These are phyloP conservation scores for Polydrusus pterygomalis DNA, from an alignment of 2,888 invertebrate species.

Conservation along the genomic window DNA sequence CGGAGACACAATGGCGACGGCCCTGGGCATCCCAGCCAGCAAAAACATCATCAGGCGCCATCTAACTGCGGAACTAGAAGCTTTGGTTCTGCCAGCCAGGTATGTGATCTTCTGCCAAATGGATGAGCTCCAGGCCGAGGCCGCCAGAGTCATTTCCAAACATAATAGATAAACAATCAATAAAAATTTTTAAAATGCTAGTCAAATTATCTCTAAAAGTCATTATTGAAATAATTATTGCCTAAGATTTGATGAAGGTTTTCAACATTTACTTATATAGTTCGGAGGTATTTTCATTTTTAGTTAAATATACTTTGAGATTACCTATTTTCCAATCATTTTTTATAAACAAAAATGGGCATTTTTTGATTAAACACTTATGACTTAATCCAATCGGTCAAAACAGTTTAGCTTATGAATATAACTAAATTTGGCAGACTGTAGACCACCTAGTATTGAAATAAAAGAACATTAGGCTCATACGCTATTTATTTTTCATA, in stretches of 20 bases:
- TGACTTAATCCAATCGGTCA: too few relatives aligned
- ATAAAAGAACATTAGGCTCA: too few relatives aligned
- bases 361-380: too few relatives aligned
- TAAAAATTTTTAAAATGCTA: conserved; percentile 29
- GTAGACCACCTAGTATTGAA: too few relatives aligned
- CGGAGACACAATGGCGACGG: conserved; percentile 95
- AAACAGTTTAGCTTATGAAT: too few relatives aligned
- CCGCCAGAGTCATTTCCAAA: conserved; percentile 81
- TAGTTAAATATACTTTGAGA: too few relatives aligned
- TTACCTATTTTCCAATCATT: background rate
- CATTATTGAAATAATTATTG: conserved; percentile 1
- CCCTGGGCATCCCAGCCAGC: conserved; percentile 92
- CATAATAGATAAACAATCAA: conserved; percentile 72
- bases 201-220: too few relatives aligned
- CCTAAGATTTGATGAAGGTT: conserved; percentile 27
- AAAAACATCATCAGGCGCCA: conserved; percentile 95
- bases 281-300: too few relatives aligned
- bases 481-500: too few relatives aligned
- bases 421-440: too few relatives aligned
- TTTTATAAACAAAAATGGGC: too few relatives aligned
- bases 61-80: conserved; percentile 92
- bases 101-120: conserved; percentile 90
- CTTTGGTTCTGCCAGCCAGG: conserved; percentile 94
- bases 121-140: conserved; percentile 88
- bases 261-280: conserved; percentile 30